Evolutionary conservation across 2,888 invertebrate genomes (phyloP).

Genomic region (Drosophila pegasa): DNA sequence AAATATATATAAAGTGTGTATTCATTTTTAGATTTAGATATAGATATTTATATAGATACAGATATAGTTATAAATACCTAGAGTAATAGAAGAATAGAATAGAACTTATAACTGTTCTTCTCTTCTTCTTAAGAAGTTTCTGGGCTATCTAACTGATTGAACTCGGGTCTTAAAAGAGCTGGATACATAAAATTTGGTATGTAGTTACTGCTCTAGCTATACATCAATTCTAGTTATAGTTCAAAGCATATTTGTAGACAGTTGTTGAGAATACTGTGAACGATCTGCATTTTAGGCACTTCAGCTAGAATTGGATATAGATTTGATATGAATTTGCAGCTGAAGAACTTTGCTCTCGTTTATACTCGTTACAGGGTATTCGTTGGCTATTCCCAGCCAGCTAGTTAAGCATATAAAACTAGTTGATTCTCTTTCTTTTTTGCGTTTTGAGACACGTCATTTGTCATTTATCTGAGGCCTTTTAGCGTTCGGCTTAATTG

Average conservation of each 20-base stretch:
- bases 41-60: background rate
- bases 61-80: too few relatives aligned
- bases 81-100: too few relatives aligned
- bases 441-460: conserved; percentile 67
- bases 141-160: background rate
- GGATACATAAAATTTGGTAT: too few relatives aligned
- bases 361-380: conserved; percentile 19
- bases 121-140: too few relatives aligned
- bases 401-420: background rate
- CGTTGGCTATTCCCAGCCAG: background rate
- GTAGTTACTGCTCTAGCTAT: background rate
- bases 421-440: conserved; percentile 10
- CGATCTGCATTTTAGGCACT: too few relatives aligned
- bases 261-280: too few relatives aligned
- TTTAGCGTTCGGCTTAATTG: conserved; percentile 76
- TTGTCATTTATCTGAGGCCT: conserved; percentile 77
- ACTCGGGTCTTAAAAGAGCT: background rate
- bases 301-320: too few relatives aligned
- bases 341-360: too few relatives aligned
- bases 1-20: background rate
- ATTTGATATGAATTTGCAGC: too few relatives aligned
- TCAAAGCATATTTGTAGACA: background rate
- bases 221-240: background rate
- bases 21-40: background rate
- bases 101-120: too few relatives aligned